Evolutionary conservation across 1,140 invertebrate species (phyloP), one percentile per base, ranked within the genome.

Genomic region (Drosophila hydei): DNA sequence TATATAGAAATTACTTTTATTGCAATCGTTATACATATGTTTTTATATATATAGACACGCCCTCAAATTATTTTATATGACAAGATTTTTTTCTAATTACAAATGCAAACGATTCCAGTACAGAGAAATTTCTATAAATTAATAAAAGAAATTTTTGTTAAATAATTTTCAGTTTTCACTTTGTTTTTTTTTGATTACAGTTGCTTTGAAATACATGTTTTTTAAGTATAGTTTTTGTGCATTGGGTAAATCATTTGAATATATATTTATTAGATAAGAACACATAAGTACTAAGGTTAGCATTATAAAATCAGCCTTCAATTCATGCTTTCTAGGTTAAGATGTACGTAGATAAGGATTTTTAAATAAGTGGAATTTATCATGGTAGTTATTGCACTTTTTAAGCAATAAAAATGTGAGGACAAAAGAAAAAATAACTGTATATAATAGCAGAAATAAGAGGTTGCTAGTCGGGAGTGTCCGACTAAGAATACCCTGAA

Each of bases 281-380:
- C 59, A 69, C 59, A 80, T 33, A 70, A 52, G 18, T 40, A 74
- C 61, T 80, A 67, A 63, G 48, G 48, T 55, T 62, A 65, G 65
- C 47, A 67, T 71, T 81, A 71, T 58, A 77, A 81, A 81, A 83
- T 81, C 79, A 81, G 79, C 79, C 79, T 83, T 83, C 38, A 50
- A 64, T 48, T 48, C 54, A 77, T 58, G 61, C 78, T 48, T 65
- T 72, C 21, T 67, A 40, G 51, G 43, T 48, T 61, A 21, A 73
- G 47, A 58, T 45, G 38, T 74, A 70, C 60, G 73, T 72, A 69
- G 58, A 52, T 64, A 61, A 43, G 63, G 48, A 33, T 42, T 47
- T 33, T 40, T 14, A 55, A 63, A 60, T 62, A 18, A 55, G 14
- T 56, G 16, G 1, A 27, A 27, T 50, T 25, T 2, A 1, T 23